These are phyloP conservation scores for Galerucella pusilla DNA, from an alignment of 2,888 invertebrate genomes.

Conservation along the genomic window DNA sequence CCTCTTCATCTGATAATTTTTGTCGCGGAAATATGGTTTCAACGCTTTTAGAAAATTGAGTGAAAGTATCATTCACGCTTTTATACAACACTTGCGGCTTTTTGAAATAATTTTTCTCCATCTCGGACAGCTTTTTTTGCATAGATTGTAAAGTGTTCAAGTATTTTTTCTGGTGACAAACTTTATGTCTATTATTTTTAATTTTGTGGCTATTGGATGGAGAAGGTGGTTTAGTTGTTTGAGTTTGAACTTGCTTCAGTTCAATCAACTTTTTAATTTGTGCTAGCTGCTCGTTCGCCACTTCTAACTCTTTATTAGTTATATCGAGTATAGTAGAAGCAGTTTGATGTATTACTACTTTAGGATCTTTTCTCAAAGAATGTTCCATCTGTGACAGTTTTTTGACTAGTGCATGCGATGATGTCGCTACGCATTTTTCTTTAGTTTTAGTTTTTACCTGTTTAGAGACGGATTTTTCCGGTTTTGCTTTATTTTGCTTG, in stretches of 20 bases:
- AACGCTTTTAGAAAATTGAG: constrained; percentile 33
- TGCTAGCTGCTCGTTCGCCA: constrained; percentile 34
- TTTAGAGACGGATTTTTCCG: neutral
- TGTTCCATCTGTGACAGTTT: constrained; percentile 27
- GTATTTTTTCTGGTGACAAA: constrained; percentile 46
- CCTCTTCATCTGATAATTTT: constrained; percentile 12
- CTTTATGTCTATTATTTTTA: constrained; percentile 30
- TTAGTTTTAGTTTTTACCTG: neutral
- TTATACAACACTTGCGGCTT: constrained; percentile 46
- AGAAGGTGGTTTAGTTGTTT: constrained; percentile 10
- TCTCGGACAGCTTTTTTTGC: constrained; percentile 50
- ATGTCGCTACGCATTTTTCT: neutral
- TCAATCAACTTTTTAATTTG: constrained; percentile 32
- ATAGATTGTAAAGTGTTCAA: constrained; percentile 51
- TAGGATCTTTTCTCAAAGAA: constrained; percentile 11
- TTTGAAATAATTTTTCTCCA: constrained; percentile 54
- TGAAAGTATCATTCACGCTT: constrained; percentile 44
- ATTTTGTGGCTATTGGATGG: constrained; percentile 22
- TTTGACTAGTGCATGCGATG: constrained; percentile 16
- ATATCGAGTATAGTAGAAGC: constrained; percentile 31
- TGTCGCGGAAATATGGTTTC: constrained; percentile 36
- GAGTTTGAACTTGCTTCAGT: constrained; percentile 19
- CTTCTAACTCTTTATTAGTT: constrained; percentile 36
- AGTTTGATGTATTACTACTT: constrained; percentile 15
- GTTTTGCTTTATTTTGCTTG: neutral